A percentile compares a stretch with the other conserved stretches of the same genome.
Conservation (phyloP, 2,113 vertebrate species). For the Psittacus erithacus region DNA sequence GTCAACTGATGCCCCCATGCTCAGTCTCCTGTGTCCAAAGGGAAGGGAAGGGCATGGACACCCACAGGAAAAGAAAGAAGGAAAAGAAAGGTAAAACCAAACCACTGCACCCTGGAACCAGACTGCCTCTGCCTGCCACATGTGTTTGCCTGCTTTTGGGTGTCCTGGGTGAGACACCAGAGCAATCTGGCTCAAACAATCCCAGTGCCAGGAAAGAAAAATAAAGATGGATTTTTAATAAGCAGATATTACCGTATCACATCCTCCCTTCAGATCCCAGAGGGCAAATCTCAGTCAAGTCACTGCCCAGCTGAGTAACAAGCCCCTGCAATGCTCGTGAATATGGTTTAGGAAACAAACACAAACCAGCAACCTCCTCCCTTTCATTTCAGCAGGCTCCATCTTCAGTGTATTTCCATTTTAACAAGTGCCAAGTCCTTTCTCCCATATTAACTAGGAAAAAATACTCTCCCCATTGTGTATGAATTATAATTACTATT, state of each 20-base stretch:
- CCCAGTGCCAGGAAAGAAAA: neutral
- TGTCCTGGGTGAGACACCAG: neutral
- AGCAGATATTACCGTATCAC: rapidly evolving
- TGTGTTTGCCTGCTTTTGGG: neutral
- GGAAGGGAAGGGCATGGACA: neutral
- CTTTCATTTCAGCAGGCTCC: neutral
- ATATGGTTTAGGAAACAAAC: neutral
- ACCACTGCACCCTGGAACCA: neutral
- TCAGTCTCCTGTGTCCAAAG: neutral
- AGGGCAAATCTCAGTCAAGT: neutral
- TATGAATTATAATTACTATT: constrained; percentile 16
- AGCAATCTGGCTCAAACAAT: neutral
- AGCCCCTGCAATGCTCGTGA: neutral
- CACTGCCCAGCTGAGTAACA: neutral
- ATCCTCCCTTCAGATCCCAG: neutral
- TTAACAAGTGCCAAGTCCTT: neutral
- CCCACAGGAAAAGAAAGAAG: neutral
- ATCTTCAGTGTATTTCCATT: neutral
- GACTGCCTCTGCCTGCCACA: neutral
- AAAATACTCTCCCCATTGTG: constrained; percentile 5
- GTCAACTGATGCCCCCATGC: neutral
- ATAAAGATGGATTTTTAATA: neutral
- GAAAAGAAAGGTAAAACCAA: neutral
- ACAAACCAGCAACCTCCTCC: neutral
- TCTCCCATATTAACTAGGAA: constrained; percentile 20